These are phyloP conservation scores for Etheostoma spectabile DNA, from an alignment of 2,113 vertebrate genomes.

Conservation along the genomic window DNA sequence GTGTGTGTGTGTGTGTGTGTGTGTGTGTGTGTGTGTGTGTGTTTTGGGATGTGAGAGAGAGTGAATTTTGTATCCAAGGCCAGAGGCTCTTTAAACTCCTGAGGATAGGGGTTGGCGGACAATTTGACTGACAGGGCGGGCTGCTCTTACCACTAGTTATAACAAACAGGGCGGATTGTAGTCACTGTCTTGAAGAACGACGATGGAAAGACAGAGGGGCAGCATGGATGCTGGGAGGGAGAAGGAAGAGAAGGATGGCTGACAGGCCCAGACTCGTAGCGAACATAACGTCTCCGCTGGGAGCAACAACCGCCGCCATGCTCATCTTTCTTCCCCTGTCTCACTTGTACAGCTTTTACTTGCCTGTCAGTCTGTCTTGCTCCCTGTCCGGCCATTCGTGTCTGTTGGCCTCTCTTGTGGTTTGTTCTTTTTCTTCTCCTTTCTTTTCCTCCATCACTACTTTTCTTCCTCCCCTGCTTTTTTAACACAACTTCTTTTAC, in stretches of 20 bases:
- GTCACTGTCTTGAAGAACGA: slow-evolving; percentile 25
- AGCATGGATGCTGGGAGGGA: slow-evolving; percentile 4
- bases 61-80: slow-evolving; percentile 34
- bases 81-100: slow-evolving; percentile 7
- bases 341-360: slow-evolving; percentile 67
- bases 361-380: slow-evolving; percentile 62
- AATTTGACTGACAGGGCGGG: slow-evolving; percentile 45
- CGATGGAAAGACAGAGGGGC: neutral
- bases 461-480: slow-evolving; percentile 5
- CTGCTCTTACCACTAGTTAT: slow-evolving; percentile 46
- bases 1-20: too few species aligned
- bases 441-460: neutral
- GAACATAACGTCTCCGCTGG: slow-evolving; percentile 66
- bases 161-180: slow-evolving; percentile 56
- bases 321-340: slow-evolving; percentile 54
- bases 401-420: slow-evolving; percentile 48
- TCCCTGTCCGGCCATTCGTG: slow-evolving; percentile 58
- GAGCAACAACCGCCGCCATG: slow-evolving; percentile 48
- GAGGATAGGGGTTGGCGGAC: neutral
- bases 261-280: slow-evolving; percentile 61
- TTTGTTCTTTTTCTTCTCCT: slow-evolving; percentile 33
- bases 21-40: too few species aligned
- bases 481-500: slow-evolving; percentile 44
- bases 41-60: too few species aligned
- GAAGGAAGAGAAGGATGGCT: slow-evolving; percentile 52